These are phyloP conservation scores for Trisateles emortualis DNA, from an alignment of 2,888 invertebrate genomes.

Conservation along the genomic window DNA sequence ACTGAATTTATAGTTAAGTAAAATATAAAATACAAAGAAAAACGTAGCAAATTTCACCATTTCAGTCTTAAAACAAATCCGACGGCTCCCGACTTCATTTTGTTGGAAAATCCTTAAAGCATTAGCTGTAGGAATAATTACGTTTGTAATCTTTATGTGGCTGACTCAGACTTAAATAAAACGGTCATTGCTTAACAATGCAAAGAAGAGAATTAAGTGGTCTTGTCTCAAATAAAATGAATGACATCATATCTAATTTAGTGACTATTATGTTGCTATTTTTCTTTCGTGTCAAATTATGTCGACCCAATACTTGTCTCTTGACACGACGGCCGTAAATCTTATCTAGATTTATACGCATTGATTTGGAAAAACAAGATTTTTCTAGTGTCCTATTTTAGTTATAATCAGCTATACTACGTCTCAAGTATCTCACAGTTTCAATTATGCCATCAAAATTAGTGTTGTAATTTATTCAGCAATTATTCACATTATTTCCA, in stretches of 20 bases:
- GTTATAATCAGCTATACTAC: no score
- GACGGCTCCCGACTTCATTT: not conserved
- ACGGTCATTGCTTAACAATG: conserved; percentile 24
- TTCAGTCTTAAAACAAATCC: conserved; percentile 5
- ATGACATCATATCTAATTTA: conserved; percentile 36
- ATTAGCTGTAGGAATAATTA: conserved; percentile 6
- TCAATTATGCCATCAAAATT: not conserved
- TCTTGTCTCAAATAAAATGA: conserved; percentile 18
- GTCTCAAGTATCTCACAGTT: not conserved
- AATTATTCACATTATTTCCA: not conserved
- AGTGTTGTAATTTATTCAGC: not conserved
- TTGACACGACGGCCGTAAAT: no score
- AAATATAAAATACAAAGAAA: conserved; percentile 20
- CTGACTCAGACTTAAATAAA: conserved; percentile 16
- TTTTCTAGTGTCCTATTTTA: no score
- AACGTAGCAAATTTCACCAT: conserved; percentile 3
- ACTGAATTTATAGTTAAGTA: conserved; percentile 20
- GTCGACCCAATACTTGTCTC: no score
- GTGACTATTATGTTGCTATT: not conserved
- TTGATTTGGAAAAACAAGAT: no score
- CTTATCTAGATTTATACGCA: no score
- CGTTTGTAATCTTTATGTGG: conserved; percentile 9
- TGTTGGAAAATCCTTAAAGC: not conserved
- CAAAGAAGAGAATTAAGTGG: conserved; percentile 27
- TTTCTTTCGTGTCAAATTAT: not conserved